These are phyloP conservation scores for Patella pellucida DNA, from an alignment of 2,888 invertebrate species.

Conservation along the genomic window DNA sequence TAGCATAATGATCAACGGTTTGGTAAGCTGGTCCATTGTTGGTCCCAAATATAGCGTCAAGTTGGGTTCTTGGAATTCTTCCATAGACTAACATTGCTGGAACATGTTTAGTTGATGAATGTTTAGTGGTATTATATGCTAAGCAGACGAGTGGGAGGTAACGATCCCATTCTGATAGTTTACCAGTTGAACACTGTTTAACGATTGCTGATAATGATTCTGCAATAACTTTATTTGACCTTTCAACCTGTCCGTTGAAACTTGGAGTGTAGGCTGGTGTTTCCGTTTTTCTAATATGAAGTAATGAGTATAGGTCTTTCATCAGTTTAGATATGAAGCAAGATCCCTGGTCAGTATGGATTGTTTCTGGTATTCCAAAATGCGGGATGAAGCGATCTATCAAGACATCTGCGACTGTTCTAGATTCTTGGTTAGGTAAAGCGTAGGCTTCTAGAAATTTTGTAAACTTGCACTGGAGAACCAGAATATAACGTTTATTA, in stretches of 20 bases:
- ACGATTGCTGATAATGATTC: constrained; percentile 6
- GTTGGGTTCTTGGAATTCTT: not conserved
- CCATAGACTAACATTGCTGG: too few species aligned
- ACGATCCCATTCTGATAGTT: not conserved
- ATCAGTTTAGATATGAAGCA: not conserved
- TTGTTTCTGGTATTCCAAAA: constrained; percentile 5
- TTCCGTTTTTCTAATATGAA: not conserved
- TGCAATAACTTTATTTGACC: not conserved
- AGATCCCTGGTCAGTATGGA: not conserved
- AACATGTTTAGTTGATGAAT: too few species aligned
- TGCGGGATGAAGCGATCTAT: not conserved
- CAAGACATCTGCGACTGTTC: not conserved
- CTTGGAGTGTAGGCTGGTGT: not conserved
- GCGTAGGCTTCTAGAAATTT: not conserved
- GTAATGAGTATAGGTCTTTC: constrained; percentile 1
- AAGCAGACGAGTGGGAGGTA: not conserved
- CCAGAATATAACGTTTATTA: not conserved
- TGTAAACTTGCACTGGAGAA: not conserved
- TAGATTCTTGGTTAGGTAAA: not conserved
- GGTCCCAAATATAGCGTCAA: not conserved
- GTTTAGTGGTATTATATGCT: not conserved
- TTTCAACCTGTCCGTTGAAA: not conserved
- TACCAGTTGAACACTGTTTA: not conserved
- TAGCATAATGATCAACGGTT: not conserved
- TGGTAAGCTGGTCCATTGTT: not conserved